These are phyloP conservation scores for Diorhabda sublineata DNA, from an alignment of 1,140 invertebrate species.

Conservation along the genomic window DNA sequence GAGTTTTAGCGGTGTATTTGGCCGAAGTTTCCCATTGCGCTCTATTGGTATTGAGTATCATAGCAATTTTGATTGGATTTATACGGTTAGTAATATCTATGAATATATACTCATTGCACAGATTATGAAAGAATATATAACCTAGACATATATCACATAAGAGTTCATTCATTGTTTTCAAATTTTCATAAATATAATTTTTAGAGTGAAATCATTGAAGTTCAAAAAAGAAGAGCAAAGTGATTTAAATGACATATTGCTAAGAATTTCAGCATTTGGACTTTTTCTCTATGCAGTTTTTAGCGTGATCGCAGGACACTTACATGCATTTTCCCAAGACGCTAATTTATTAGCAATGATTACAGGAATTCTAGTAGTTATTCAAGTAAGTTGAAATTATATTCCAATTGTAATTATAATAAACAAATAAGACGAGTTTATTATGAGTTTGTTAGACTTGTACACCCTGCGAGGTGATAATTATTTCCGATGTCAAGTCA, in stretches of 20 bases:
- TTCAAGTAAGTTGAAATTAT: slow-evolving; percentile 59
- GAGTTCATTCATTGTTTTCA: background rate
- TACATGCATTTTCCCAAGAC: slow-evolving; percentile 77
- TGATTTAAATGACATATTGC: slow-evolving; percentile 83
- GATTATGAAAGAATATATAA: too few species aligned
- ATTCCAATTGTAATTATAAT: background rate
- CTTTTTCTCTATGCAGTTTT: slow-evolving; percentile 90
- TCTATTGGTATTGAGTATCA: slow-evolving; percentile 79
- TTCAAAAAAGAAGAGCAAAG: slow-evolving; percentile 86
- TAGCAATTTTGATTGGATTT: slow-evolving; percentile 88
- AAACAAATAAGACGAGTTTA: too few species aligned
- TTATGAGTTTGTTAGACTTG: background rate
- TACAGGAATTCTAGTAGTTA: slow-evolving; percentile 78
- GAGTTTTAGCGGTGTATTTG: slow-evolving; percentile 79
- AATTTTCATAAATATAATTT: slow-evolving; percentile 30
- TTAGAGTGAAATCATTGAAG: slow-evolving; percentile 78
- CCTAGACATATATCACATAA: too few species aligned
- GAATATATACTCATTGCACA: background rate
- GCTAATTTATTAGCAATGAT: slow-evolving; percentile 86
- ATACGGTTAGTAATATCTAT: slow-evolving; percentile 58
- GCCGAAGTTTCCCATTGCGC: slow-evolving; percentile 86
- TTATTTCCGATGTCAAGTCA: background rate
- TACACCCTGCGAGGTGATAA: background rate
- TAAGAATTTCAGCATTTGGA: slow-evolving; percentile 87
- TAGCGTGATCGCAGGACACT: slow-evolving; percentile 84